Evolutionary conservation across 2,888 invertebrate genomes (phyloP).

Genomic region (Cosmia trapezina): DNA sequence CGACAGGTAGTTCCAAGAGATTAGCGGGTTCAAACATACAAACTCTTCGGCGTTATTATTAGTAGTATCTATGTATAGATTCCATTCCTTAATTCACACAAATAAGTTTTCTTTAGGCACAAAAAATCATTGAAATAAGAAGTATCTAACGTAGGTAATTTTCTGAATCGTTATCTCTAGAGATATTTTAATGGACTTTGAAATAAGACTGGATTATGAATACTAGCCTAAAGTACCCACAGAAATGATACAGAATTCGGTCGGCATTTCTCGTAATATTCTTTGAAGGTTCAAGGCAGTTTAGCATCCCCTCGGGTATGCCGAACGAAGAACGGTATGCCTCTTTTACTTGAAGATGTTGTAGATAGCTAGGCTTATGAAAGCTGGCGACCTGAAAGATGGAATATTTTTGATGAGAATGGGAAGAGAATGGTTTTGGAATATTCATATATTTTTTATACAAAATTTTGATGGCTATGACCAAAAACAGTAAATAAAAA

Average conservation of each 20-base stretch:
- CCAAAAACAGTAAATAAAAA: too few species aligned
- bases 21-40: too few species aligned
- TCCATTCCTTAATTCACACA: too few species aligned
- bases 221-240: constrained; percentile 22
- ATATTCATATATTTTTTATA: neutral
- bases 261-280: constrained; percentile 33
- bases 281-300: constrained; percentile 46
- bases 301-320: constrained; percentile 34
- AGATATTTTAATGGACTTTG: neutral
- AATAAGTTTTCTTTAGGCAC: too few species aligned
- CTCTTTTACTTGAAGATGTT: constrained; percentile 28
- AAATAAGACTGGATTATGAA: constrained; percentile 38
- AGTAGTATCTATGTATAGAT: too few species aligned
- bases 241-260: constrained; percentile 41
- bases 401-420: neutral
- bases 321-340: constrained; percentile 13
- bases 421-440: neutral
- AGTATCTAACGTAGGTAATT: neutral
- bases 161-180: neutral
- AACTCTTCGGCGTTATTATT: too few species aligned
- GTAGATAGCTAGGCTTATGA: neutral
- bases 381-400: neutral
- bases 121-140: too few species aligned
- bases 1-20: too few species aligned
- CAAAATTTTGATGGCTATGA: too few species aligned